Conservation (phyloP, 37 sponge, comb jelly and placozoan genomes). For the Trichoplax adhaerens region DNA sequence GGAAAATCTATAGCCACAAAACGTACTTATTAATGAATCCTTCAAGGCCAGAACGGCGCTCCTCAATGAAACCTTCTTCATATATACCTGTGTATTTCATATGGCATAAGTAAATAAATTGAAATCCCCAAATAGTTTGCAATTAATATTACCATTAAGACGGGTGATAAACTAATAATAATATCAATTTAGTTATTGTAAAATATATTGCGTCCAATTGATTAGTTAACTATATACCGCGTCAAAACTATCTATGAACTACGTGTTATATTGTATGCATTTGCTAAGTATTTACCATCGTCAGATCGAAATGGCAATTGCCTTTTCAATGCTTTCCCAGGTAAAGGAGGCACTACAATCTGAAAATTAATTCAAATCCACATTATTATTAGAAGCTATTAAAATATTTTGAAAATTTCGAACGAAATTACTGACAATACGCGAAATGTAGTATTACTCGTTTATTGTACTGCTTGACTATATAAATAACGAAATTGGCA, state of each 20-base stretch:
- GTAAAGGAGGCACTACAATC: conserved; percentile 91
- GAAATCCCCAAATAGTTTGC: neutral
- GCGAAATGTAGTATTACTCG: too few species aligned
- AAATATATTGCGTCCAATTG: too few species aligned
- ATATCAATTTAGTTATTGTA: neutral
- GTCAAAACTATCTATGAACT: neutral
- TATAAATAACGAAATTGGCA: too few species aligned
- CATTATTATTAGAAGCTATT: too few species aligned
- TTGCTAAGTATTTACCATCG: conserved; percentile 49
- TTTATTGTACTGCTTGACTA: too few species aligned
- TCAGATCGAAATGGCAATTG: conserved; percentile 92
- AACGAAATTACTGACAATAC: too few species aligned
- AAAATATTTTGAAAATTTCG: too few species aligned
- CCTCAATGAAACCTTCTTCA: conserved; percentile 92
- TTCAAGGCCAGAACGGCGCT: conserved; percentile 70
- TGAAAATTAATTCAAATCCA: neutral
- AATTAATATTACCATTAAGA: neutral
- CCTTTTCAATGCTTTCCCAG: conserved; percentile 85
- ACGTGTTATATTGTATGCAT: neutral
- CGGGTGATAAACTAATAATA: neutral
- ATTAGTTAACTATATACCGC: neutral
- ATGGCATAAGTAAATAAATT: neutral
- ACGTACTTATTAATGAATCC: conserved; percentile 88
- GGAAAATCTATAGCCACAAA: neutral
- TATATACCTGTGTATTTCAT: conserved; percentile 48